Percentiles rank a stretch among this genome's conserved stretches.
Evolutionary conservation across 2,888 invertebrate species (phyloP).

Genomic region (Drosophila buzzatii): DNA sequence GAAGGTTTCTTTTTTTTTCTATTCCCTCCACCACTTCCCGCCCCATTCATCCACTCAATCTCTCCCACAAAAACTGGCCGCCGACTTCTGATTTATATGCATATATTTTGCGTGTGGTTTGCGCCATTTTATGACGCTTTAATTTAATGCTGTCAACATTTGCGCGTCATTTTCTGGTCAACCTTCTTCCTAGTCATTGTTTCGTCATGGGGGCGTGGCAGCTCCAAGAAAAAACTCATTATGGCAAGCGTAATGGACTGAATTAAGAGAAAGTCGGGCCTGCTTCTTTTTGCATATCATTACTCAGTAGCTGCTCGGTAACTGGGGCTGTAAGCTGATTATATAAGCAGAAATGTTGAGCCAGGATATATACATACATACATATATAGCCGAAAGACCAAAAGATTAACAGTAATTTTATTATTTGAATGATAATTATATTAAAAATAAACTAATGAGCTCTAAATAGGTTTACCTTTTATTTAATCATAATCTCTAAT

Average conservation of each 20-base stretch:
- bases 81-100: constrained; percentile 68
- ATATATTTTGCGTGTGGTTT: constrained; percentile 72
- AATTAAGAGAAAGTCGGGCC: constrained; percentile 6
- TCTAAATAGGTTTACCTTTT: neutral
- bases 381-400: neutral
- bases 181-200: constrained; percentile 61
- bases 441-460: neutral
- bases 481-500: neutral
- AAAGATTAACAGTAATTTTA: neutral
- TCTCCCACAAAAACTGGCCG: constrained; percentile 2
- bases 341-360: neutral
- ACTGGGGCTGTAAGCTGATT: neutral
- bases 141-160: constrained; percentile 78
- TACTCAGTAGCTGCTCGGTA: neutral
- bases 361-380: too few species aligned
- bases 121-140: constrained; percentile 67
- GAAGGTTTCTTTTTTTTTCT: neutral
- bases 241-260: constrained; percentile 7
- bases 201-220: constrained; percentile 55
- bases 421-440: neutral
- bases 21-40: too few species aligned
- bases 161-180: constrained; percentile 76
- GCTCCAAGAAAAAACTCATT: constrained; percentile 13
- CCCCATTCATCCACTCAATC: neutral
- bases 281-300: constrained; percentile 14